These are phyloP conservation scores for Epiblema foenella DNA, from an alignment of 2,888 invertebrate genomes.

Conservation along the genomic window DNA sequence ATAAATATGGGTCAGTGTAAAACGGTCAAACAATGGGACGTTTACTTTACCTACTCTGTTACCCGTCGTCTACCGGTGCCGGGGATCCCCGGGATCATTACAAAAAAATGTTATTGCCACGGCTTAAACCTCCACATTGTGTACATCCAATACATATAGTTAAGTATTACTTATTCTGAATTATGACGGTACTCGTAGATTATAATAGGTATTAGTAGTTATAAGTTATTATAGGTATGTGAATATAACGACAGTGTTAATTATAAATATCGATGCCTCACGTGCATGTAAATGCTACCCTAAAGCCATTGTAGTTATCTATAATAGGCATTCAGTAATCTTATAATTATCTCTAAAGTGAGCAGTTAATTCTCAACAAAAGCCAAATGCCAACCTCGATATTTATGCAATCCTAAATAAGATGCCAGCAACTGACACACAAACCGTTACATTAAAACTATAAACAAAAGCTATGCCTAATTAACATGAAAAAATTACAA, in stretches of 20 bases:
- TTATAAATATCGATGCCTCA: constrained; percentile 5
- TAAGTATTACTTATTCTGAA: too few species aligned
- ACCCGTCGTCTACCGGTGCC: too few species aligned
- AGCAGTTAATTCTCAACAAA: constrained; percentile 12
- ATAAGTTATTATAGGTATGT: too few species aligned
- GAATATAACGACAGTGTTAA: background rate
- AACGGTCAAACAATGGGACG: too few species aligned
- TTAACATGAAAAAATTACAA: constrained; percentile 54
- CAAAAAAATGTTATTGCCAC: too few species aligned
- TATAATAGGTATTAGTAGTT: too few species aligned
- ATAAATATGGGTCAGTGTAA: too few species aligned
- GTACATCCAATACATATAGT: too few species aligned
- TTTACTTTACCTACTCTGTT: too few species aligned
- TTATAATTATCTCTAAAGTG: constrained; percentile 4
- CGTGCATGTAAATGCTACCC: constrained; percentile 1
- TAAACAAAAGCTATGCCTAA: constrained; percentile 58
- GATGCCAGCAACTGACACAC: constrained; percentile 39
- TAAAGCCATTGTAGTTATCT: background rate
- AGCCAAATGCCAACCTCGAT: constrained; percentile 11
- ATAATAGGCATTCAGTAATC: constrained; percentile 1
- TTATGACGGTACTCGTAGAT: too few species aligned
- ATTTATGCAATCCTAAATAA: constrained; percentile 35
- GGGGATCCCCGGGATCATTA: too few species aligned
- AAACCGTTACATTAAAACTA: constrained; percentile 50
- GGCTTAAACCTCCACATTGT: too few species aligned